Evolutionary conservation across 1,140 invertebrate species (phyloP), one percentile per base, ranked within the genome.

Genomic region (Lasioglossum baleicum): DNA sequence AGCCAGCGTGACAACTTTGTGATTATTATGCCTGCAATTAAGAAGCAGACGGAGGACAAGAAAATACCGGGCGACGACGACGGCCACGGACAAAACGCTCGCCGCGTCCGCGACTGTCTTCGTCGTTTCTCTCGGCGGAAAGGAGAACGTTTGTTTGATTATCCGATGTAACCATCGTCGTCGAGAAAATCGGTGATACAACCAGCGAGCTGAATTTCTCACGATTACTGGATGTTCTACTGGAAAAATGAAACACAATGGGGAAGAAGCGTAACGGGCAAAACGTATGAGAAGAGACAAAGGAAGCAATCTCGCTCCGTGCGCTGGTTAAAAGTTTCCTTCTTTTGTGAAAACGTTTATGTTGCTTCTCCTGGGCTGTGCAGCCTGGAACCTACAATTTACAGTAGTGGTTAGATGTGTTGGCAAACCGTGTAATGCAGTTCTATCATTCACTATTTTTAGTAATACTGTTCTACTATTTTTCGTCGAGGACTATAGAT

Each of bases 1-100:
- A 72, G 70, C 42, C 75, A 75, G 67, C 78, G 75, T 75, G 84
- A 83, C 85, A 86, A 69, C 82, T 75, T 51, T 17, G 69, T 51
- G 80, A 86, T 83, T 86, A 83, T 86, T 87, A 86, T 86, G 86
- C 85, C 77, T 78, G 84, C 81, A 86, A 87, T 87, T 87, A 87
- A 86, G 72, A 66, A 64, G 74, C 74, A 83, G 22, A 26, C 42
- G 42, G 51, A 64, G 63, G 42, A 69, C 69, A 73, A 44, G 67
- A 82, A 68, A 63, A 75, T 42, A 63, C 67, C 8, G 61, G 20
- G 17, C 60, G 73, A 65, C 61, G 75, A 84, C 56, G 75, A 84
- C n/a, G 61, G 31, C 22, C 53, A 69, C 65, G 65, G 72, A 84
- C 86, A 15, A 75, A 80, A 86, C 63, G 68, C 53, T 71, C 70